Conservation (phyloP, 2,888 invertebrate species). For the Helleia helle region DNA sequence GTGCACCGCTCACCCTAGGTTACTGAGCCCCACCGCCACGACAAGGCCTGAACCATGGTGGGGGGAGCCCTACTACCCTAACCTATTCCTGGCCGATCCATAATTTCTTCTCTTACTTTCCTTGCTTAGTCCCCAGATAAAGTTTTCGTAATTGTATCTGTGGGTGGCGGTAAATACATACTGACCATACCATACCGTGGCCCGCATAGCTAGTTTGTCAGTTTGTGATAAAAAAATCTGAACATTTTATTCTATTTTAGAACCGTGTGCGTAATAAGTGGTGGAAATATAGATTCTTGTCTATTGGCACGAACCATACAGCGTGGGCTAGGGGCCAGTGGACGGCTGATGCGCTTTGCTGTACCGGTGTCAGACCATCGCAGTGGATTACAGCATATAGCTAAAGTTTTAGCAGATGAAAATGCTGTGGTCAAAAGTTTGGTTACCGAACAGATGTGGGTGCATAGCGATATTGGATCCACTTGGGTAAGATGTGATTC, state of each 20-base stretch:
- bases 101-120: no score
- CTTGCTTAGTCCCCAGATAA: no score
- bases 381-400: constrained; percentile 80
- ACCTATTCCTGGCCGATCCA: no score
- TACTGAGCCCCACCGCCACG: no score
- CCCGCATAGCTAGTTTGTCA: no score
- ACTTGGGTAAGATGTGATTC: constrained; percentile 45
- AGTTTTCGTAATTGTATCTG: no score
- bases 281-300: constrained; percentile 87
- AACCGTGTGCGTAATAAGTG: constrained; percentile 83
- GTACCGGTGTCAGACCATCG: constrained; percentile 83
- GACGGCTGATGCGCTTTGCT: constrained; percentile 79
- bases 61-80: no score
- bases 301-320: constrained; percentile 84
- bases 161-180: no score
- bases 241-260: constrained; percentile 43
- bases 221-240: no score
- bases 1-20: no score
- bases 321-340: constrained; percentile 84
- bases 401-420: constrained; percentile 45
- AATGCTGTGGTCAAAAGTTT: constrained; percentile 53
- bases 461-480: constrained; percentile 48
- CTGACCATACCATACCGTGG: no score
- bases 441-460: constrained; percentile 62
- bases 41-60: no score